Percentiles rank a stretch among this genome's conserved stretches.
These are phyloP conservation scores for Mormyrops boulengeri DNA, from an alignment of 2,797 vertebrate species.

Conservation along the genomic window DNA sequence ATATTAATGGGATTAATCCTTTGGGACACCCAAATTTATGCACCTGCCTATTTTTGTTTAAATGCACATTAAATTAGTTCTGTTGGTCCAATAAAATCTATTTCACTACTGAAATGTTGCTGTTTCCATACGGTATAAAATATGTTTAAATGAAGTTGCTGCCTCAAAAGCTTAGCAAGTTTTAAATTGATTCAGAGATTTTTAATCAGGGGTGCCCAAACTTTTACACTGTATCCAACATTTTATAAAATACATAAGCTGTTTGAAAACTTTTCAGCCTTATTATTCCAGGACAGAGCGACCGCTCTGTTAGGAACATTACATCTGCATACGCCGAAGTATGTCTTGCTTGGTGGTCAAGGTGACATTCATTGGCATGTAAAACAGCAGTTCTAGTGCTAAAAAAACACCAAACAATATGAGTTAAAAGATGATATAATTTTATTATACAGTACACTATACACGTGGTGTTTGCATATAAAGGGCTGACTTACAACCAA, in stretches of 20 bases:
- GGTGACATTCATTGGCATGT: not conserved
- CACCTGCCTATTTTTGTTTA: not conserved
- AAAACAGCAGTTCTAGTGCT: not conserved
- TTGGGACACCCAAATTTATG: not conserved
- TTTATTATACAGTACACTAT: not conserved
- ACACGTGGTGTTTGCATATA: not conserved
- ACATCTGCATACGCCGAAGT: not conserved
- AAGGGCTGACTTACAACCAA: too few species aligned
- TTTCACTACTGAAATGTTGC: not conserved
- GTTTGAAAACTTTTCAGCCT: not conserved
- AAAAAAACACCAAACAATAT: not conserved
- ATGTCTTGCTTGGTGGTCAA: not conserved
- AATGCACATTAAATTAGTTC: not conserved
- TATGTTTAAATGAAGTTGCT: not conserved
- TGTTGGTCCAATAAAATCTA: not conserved
- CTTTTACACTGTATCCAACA: not conserved
- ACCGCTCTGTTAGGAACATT: not conserved
- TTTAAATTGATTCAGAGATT: not conserved
- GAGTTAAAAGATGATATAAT: not conserved
- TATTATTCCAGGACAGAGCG: not conserved
- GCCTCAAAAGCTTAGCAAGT: not conserved
- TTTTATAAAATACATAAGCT: not conserved
- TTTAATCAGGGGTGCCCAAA: not conserved
- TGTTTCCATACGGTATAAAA: not conserved
- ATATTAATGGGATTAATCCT: not conserved